A percentile compares a stretch with the other conserved stretches of the same genome.
Evolutionary conservation across 2,888 invertebrate genomes (phyloP).

Genomic region (Heliconius cydno): DNA sequence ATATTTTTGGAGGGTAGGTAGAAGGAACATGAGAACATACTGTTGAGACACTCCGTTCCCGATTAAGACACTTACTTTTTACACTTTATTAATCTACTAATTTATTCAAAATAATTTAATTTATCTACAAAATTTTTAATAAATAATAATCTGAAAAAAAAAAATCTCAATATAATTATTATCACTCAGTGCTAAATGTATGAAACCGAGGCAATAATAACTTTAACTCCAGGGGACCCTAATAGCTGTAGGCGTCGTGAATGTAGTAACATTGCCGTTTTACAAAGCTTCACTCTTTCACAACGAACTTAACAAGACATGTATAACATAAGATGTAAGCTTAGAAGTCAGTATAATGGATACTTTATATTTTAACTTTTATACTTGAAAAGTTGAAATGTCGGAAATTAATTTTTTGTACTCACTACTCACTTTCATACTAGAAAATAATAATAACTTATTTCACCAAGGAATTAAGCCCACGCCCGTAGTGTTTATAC

Average conservation of each 20-base stretch:
- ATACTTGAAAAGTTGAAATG: neutral
- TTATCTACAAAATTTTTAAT: too few relatives aligned
- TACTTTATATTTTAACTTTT: neutral
- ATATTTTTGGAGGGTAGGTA: too few relatives aligned
- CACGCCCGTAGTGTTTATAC: neutral
- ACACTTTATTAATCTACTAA: too few relatives aligned
- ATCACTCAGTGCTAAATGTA: neutral
- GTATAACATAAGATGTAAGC: neutral
- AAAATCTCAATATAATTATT: conserved; percentile 1
- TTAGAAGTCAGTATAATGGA: neutral
- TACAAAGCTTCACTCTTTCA: conserved; percentile 19
- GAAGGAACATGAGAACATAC: too few relatives aligned
- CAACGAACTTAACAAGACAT: neutral
- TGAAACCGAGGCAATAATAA: conserved; percentile 6
- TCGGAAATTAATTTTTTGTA: too few relatives aligned
- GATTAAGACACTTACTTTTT: too few relatives aligned
- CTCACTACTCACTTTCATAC: neutral
- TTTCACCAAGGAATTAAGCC: neutral
- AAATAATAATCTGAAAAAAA: neutral
- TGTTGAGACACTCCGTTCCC: too few relatives aligned
- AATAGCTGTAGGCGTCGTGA: conserved; percentile 29
- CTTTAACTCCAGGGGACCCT: conserved; percentile 11
- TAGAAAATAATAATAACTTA: neutral
- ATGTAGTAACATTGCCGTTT: conserved; percentile 7
- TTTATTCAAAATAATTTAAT: too few relatives aligned